These are phyloP conservation scores for Mycetomoellerius zeteki DNA, from an alignment of 1,140 invertebrate genomes.

Conservation along the genomic window DNA sequence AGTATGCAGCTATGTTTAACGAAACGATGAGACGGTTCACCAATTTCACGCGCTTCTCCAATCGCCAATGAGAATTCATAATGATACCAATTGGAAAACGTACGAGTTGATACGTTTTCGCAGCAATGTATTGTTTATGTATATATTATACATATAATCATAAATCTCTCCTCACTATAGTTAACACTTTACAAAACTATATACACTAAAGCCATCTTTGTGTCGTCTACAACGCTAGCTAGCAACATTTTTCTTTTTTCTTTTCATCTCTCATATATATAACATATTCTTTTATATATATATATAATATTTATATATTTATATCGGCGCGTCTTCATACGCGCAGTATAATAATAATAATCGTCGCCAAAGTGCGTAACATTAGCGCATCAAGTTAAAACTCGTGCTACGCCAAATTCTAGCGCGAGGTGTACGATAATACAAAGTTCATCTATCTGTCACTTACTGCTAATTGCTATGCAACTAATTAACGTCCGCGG, in stretches of 20 bases:
- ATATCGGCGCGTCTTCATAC: slow-evolving; percentile 20
- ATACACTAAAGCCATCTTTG: slow-evolving; percentile 85
- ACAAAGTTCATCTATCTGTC: slow-evolving; percentile 71
- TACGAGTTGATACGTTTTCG: slow-evolving; percentile 29
- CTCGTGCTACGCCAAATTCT: slow-evolving; percentile 73
- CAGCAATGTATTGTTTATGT: slow-evolving; percentile 21
- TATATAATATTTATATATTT: slow-evolving; percentile 26
- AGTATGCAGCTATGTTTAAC: slow-evolving; percentile 78
- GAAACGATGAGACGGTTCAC: slow-evolving; percentile 80
- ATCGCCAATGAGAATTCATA: slow-evolving; percentile 34
- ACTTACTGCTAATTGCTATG: slow-evolving; percentile 75
- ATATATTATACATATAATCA: slow-evolving; percentile 29
- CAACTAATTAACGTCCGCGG: slow-evolving; percentile 80
- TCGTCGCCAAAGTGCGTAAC: slow-evolving; percentile 77
- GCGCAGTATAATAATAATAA: slow-evolving; percentile 57
- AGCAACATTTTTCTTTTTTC: slow-evolving; percentile 78
- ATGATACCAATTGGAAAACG: slow-evolving; percentile 33
- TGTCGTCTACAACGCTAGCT: slow-evolving; percentile 81
- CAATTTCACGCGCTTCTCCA: slow-evolving; percentile 40
- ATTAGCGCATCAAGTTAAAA: slow-evolving; percentile 78
- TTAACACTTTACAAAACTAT: slow-evolving; percentile 87
- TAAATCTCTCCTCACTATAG: slow-evolving; percentile 76
- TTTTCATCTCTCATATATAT: slow-evolving; percentile 38
- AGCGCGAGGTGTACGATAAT: slow-evolving; percentile 78
- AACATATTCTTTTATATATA: slow-evolving; percentile 43